Evolutionary conservation across 2,113 vertebrate genomes (phyloP).

Genomic region (Apodemus speciosus): DNA sequence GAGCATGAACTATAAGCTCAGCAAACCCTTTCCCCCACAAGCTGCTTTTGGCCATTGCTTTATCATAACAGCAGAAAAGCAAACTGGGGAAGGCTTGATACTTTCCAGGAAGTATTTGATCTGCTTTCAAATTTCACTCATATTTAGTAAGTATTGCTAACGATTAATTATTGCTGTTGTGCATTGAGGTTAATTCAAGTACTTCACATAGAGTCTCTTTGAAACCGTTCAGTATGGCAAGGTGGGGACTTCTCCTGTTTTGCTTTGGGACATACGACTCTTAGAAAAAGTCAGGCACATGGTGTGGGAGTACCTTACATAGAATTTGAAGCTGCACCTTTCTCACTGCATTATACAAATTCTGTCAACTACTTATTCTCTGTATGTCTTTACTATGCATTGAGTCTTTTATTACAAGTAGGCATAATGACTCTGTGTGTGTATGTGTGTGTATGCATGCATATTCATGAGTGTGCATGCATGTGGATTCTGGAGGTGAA

Average conservation of each 20-base stretch:
- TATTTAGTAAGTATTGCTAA: not conserved
- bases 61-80: not conserved
- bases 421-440: not conserved
- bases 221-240: not conserved
- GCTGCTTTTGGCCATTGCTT: not conserved
- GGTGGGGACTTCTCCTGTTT: not conserved
- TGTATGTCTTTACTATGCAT: too few relatives aligned
- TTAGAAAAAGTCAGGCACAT: not conserved
- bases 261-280: not conserved
- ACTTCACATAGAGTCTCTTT: not conserved
- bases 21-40: not conserved
- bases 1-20: not conserved
- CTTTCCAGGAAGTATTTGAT: not conserved
- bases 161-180: not conserved
- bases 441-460: not conserved
- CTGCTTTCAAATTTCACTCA: not conserved
- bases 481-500: not conserved
- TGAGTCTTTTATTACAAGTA: not conserved
- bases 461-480: not conserved
- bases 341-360: not conserved
- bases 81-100: rapidly evolving
- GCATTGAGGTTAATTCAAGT: not conserved
- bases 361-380: not conserved
- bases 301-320: too few relatives aligned
- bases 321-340: not conserved